Conservation (phyloP, 2,797 vertebrate species). For the Pterois miles region DNA sequence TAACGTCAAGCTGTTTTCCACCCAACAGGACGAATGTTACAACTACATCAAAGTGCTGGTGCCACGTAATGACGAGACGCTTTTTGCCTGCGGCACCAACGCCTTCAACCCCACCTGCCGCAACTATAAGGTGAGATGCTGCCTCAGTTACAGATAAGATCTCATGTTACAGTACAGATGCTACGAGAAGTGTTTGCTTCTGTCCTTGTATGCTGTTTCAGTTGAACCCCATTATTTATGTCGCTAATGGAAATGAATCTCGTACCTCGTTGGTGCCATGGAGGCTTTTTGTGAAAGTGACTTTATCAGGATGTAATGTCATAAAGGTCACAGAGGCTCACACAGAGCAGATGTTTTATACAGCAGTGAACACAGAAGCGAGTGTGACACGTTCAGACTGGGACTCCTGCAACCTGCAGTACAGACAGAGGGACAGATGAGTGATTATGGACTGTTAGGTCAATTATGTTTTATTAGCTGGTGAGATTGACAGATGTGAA, state of each 20-base stretch:
- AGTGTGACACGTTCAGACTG: neutral
- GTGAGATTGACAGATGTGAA: too few species aligned
- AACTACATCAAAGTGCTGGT: constrained; percentile 96
- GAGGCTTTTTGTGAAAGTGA: neutral
- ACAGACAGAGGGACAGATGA: neutral
- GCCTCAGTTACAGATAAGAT: constrained; percentile 22
- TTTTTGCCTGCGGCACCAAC: constrained; percentile 95
- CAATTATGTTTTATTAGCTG: too few species aligned
- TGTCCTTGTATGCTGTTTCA: neutral
- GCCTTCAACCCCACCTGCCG: constrained; percentile 95
- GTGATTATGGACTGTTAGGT: neutral
- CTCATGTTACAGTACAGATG: constrained; percentile 7
- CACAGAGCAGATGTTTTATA: neutral
- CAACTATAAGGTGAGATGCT: constrained; percentile 89
- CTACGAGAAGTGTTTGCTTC: neutral
- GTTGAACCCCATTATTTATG: neutral
- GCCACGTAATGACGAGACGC: constrained; percentile 87
- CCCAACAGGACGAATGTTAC: constrained; percentile 93
- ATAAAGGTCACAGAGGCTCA: neutral
- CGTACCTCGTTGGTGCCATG: neutral
- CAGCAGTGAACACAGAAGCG: neutral
- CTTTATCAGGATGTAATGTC: neutral
- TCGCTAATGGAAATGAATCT: neutral
- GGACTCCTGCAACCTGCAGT: neutral
- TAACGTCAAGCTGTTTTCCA: constrained; percentile 46